Evolutionary conservation across 1,140 invertebrate species (phyloP).

Genomic region (Meloidogyne floridensis): DNA sequence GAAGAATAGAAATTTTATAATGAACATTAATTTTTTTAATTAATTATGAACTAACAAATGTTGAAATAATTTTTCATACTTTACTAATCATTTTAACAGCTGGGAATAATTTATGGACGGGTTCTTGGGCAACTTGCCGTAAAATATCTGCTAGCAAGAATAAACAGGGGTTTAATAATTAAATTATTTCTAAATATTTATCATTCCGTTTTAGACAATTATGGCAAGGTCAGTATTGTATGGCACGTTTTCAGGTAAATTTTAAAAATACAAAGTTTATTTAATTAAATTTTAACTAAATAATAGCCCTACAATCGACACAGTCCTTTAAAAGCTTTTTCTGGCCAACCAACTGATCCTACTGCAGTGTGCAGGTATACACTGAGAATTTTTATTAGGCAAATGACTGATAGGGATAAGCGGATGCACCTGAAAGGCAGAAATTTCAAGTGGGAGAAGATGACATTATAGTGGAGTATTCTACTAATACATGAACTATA

Average conservation of each 20-base stretch:
- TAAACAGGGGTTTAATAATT: slow-evolving; percentile 51
- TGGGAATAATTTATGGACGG: slow-evolving; percentile 63
- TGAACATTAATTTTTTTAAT: no score
- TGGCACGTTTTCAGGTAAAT: slow-evolving; percentile 54
- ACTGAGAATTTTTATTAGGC: no score
- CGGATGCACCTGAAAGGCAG: no score
- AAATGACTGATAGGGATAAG: not conserved
- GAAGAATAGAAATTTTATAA: no score
- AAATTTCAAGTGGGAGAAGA: no score
- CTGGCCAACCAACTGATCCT: slow-evolving; percentile 42
- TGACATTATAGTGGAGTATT: no score
- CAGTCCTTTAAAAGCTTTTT: slow-evolving; percentile 63
- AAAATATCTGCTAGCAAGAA: slow-evolving; percentile 62
- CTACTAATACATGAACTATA: no score
- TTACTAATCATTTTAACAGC: not conserved
- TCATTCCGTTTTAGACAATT: slow-evolving; percentile 46
- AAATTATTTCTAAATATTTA: not conserved
- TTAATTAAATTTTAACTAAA: not conserved
- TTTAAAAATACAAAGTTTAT: not conserved
- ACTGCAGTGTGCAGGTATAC: slow-evolving; percentile 47
- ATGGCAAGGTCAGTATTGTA: slow-evolving; percentile 64
- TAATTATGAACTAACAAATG: no score
- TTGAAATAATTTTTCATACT: no score
- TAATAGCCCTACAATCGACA: slow-evolving; percentile 60
- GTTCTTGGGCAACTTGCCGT: slow-evolving; percentile 63